These are phyloP conservation scores for Haliclona indistincta DNA, from an alignment of 37 sponge, comb jelly and placozoan genomes.

Conservation along the genomic window DNA sequence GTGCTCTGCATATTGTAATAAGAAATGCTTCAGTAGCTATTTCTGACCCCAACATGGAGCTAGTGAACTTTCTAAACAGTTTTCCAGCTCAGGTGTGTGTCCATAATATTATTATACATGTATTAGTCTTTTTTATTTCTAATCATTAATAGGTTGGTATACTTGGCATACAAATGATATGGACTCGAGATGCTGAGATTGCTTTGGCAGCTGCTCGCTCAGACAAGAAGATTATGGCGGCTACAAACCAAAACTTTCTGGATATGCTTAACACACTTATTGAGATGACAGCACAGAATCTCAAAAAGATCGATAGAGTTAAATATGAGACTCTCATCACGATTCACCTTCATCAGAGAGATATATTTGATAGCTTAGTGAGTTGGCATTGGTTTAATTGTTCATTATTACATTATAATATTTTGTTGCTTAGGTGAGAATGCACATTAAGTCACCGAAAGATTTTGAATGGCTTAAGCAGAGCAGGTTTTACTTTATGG, in stretches of 20 bases:
- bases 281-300: conserved; percentile 85
- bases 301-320: conserved; percentile 84
- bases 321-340: conserved; percentile 97
- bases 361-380: conserved; percentile 96
- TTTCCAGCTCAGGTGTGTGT: conserved; percentile 87
- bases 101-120: background rate
- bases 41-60: conserved; percentile 87
- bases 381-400: background rate
- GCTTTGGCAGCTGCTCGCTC: conserved; percentile 82
- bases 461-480: conserved; percentile 99
- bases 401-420: background rate
- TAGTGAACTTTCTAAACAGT: conserved; percentile 81
- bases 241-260: conserved; percentile 82
- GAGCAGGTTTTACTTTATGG: conserved; percentile 96
- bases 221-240: conserved; percentile 90
- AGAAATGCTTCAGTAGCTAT: conserved; percentile 77
- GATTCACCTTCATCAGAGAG: conserved; percentile 99
- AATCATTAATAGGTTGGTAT: conserved; percentile 71
- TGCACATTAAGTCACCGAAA: conserved; percentile 74
- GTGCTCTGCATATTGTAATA: conserved; percentile 80
- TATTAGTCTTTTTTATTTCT: background rate
- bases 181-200: conserved; percentile 84
- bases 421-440: conserved; percentile 53
- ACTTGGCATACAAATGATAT: conserved; percentile 92
- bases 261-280: conserved; percentile 87